phyloP scores from a whole-genome alignment of 92 coral and sea anemone genomes.

The Scolanthus callimorphus region DNA sequence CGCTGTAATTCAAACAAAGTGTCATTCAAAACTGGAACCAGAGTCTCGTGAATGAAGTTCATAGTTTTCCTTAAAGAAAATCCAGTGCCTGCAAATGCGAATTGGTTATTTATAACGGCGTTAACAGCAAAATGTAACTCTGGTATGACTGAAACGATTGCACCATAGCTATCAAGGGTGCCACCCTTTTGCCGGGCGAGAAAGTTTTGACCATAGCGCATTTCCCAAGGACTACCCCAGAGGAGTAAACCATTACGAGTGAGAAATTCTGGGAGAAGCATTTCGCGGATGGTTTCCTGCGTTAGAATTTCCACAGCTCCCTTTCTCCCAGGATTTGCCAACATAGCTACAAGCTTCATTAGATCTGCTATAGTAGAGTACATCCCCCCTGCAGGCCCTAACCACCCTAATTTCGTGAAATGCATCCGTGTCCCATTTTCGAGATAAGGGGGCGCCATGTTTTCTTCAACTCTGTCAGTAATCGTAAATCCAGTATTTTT shows the following conservation, averaged over 20 bases:
- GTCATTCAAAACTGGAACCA: conserved; percentile 50
- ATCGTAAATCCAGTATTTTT: conserved; percentile 40
- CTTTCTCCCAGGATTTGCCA: conserved; percentile 38
- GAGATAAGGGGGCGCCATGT: conserved; percentile 38
- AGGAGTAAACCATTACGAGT: conserved; percentile 40
- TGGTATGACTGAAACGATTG: conserved; percentile 42
- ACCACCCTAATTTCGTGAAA: conserved; percentile 47
- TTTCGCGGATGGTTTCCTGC: conserved; percentile 29
- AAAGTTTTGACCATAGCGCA: conserved; percentile 43
- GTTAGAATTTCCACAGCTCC: conserved; percentile 37
- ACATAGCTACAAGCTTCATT: conserved; percentile 44
- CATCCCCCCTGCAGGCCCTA: conserved; percentile 70
- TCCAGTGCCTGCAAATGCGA: conserved; percentile 11
- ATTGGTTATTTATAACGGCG: conserved; percentile 30
- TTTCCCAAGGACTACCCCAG: conserved; percentile 77
- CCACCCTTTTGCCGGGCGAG: conserved; percentile 51
- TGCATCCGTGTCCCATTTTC: conserved; percentile 32
- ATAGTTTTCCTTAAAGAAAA: conserved; percentile 45
- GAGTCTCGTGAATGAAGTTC: conserved; percentile 27
- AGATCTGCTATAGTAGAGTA: conserved; percentile 54
- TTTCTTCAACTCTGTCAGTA: conserved; percentile 6
- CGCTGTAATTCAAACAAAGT: conserved; percentile 39
- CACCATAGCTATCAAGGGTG: conserved; percentile 24
- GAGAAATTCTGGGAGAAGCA: conserved; percentile 39
- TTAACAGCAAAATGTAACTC: conserved; percentile 44